Percentiles rank a stretch among this genome's conserved stretches.
These are phyloP conservation scores for Lithophane semibrunnea DNA, from an alignment of 2,888 invertebrate species.

Conservation along the genomic window DNA sequence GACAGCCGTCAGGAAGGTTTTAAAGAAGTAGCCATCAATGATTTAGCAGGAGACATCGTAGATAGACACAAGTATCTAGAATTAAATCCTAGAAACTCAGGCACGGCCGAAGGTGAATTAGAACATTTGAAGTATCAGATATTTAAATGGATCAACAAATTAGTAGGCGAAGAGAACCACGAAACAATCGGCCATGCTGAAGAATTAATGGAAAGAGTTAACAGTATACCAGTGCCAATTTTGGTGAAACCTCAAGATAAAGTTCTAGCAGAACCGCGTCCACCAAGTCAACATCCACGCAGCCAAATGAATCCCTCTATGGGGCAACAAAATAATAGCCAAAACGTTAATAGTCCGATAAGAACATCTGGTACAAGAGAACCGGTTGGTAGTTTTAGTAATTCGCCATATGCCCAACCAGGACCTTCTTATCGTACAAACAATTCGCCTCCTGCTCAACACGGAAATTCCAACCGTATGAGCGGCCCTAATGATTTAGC, in stretches of 20 bases:
- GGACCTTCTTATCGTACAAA: not conserved
- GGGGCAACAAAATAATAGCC: not conserved
- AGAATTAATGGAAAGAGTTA: constrained; percentile 75
- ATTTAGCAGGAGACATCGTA: constrained; percentile 80
- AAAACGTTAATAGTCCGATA: not conserved
- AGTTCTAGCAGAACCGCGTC: not conserved
- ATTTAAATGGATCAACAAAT: constrained; percentile 81
- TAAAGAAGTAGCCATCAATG: constrained; percentile 71
- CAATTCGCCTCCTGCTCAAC: not conserved
- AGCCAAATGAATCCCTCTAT: not conserved
- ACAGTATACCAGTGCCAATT: constrained; percentile 71
- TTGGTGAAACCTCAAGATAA: constrained; percentile 43
- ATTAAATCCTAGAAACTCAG: constrained; percentile 68
- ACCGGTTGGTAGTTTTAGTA: not conserved
- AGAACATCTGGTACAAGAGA: not conserved
- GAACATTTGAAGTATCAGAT: constrained; percentile 82
- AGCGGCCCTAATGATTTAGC: not conserved
- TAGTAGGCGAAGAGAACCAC: constrained; percentile 72
- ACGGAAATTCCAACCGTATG: not conserved
- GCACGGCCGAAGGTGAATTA: constrained; percentile 73
- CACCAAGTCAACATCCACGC: not conserved
- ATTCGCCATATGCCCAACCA: not conserved
- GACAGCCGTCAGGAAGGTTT: constrained; percentile 58
- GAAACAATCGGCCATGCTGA: constrained; percentile 72
- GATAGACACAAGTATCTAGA: constrained; percentile 80